phyloP scores from a whole-genome alignment of 2,113 vertebrate genomes.

The Cinclus cinclus region DNA sequence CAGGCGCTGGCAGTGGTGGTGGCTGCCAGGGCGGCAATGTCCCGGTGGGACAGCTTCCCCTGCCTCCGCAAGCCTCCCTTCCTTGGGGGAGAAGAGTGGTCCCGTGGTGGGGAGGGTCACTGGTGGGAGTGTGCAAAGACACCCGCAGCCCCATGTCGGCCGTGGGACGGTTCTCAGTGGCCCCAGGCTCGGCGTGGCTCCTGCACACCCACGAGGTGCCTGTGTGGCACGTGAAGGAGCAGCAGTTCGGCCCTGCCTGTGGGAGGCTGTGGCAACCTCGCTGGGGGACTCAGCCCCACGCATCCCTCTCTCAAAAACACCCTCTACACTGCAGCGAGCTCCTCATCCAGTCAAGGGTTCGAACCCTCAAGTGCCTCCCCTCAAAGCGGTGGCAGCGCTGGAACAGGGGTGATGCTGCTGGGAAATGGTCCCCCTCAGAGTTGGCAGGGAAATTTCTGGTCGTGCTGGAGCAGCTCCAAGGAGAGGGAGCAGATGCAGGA shows the following conservation, averaged over 20 bases:
- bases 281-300: rapidly evolving
- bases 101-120: rapidly evolving
- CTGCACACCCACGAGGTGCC: neutral
- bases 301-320: neutral
- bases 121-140: neutral
- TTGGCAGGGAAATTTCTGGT: neutral
- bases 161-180: rapidly evolving
- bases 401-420: neutral
- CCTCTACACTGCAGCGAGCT: rapidly evolving
- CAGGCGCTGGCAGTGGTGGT: neutral
- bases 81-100: neutral
- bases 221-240: neutral
- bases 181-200: rapidly evolving
- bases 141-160: neutral
- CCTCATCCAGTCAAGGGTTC: neutral
- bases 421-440: neutral
- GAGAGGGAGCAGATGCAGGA: neutral
- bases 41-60: rapidly evolving
- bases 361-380: rapidly evolving
- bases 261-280: rapidly evolving
- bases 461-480: rapidly evolving
- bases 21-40: rapidly evolving
- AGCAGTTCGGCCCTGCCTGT: neutral
- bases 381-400: rapidly evolving
- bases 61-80: rapidly evolving